Evolutionary conservation across 1,140 invertebrate genomes (phyloP), one percentile per base, ranked within the genome.

Genomic region (Ylistrum balloti): DNA sequence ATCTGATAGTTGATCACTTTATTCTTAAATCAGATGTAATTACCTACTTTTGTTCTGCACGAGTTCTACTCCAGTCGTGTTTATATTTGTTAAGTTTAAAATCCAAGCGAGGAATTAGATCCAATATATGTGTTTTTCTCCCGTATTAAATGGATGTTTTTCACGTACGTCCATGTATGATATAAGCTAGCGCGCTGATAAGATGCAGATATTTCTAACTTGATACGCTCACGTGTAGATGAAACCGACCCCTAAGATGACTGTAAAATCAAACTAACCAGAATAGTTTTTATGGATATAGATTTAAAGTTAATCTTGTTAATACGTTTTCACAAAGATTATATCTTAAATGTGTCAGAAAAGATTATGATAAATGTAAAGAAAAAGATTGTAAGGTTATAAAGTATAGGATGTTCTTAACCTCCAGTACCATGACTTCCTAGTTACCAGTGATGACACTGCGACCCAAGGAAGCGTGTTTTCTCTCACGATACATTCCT

Each of bases 191-290:
- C 41, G 20, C 20, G 41, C 41, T 15, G 9, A 45, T 17, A 17
- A 45, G 41, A 45, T 45, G 9, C 7, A 45, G 17, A 45, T 15
- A 45, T 45, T 0, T 13, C 41, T 17, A 45, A 45, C 41, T 13
- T 45, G 17, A 9, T n/a, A 74, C 13, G 1, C 15, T 5, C n/a
- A 74, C 56, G n/a, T 74, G 56, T n/a, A 74, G 0, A 11, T 74
- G 1, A 28, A 74, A 74, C 13, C n/a, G 15, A 74, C 15, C 56
- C 0, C n/a, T 28, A n/a, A 74, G 22, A n/a, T 28, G 28, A 28
- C 17, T 74, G n/a, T n/a, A 74, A 74, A 28, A 74, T 74, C 56
- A 74, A 74, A 74, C 56, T n/a, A 74, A 74, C 56, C 56, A 28
- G 56, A 74, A 74, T 74, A 74, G 1, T 74, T 74, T 74, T 74